Evolutionary conservation across 2,888 invertebrate genomes (phyloP), one percentile per base, ranked within the genome.

Genomic region (Zonitis immaculata): DNA sequence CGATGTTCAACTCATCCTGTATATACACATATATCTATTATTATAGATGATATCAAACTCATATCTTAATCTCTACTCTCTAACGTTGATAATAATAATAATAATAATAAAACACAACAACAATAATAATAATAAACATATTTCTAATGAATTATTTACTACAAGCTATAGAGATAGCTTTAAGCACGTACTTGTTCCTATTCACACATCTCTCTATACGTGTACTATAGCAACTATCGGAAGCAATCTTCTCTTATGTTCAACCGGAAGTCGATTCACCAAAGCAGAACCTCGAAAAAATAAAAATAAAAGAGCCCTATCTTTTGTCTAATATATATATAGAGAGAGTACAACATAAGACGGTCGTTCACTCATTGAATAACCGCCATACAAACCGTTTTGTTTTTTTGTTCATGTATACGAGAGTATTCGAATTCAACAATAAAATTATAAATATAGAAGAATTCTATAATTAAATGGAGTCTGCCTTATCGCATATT

Each of bases 391-490:
- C n/a, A n/a, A n/a, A n/a, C n/a, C n/a, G n/a, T n/a, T n/a, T n/a
- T n/a, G n/a, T n/a, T n/a, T n/a, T n/a, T n/a, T n/a, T n/a, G n/a
- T n/a, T n/a, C n/a, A n/a, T n/a, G n/a, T n/a, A n/a, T n/a, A n/a
- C n/a, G n/a, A n/a, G n/a, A 48, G 45, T 35, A 45, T 48, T 51
- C 45, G 48, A 45, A 48, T 48, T 42, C 48, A 55, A 35, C 35
- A 18, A 51, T 32, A 44, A 51, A 55, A 48, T 46, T n/a, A n/a
- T n/a, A n/a, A n/a, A n/a, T n/a, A n/a, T 48, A 48, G 51, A 51
- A 55, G 55, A 55, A 55, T 55, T 55, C 55, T 16, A n/a, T 51
- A 55, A 55, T 55, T 55, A 55, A 55, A 51, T 55, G 49, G 51
- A 55, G 55, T 45, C 51, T n/a, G n/a, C n/a, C n/a, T n/a, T n/a